Evolutionary conservation across 2,113 vertebrate genomes (phyloP).

Genomic region (Corythaeola cristata): DNA sequence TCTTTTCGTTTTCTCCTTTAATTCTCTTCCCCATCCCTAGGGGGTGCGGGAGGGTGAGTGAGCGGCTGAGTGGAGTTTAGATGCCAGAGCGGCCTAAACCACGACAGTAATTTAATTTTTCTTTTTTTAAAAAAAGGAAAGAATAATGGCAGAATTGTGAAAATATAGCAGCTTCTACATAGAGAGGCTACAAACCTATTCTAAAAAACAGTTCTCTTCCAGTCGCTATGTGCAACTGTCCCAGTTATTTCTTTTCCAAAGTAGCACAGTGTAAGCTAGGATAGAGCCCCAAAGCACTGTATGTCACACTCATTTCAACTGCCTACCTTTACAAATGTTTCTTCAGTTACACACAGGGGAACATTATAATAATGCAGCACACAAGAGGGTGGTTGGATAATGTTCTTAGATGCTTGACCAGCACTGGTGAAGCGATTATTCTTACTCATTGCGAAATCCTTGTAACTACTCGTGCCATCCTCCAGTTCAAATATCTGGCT

Average conservation of each 20-base stretch:
- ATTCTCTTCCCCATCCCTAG: too few relatives aligned
- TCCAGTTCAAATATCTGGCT: conserved; percentile 96
- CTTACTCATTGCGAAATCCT: conserved; percentile 96
- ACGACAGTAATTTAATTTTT: too few relatives aligned
- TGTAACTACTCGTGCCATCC: conserved; percentile 94
- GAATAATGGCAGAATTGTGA: not conserved
- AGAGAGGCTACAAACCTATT: not conserved
- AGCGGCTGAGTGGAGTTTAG: too few relatives aligned
- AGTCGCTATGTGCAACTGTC: not conserved
- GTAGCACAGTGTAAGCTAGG: not conserved
- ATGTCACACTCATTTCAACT: not conserved
- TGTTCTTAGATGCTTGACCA: conserved; percentile 96
- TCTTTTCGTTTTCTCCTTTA: too few relatives aligned
- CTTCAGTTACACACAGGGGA: conserved; percentile 89
- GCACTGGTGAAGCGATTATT: conserved; percentile 97
- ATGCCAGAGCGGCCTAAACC: too few relatives aligned
- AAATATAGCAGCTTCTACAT: not conserved
- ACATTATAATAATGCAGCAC: conserved; percentile 97
- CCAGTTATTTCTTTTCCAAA: not conserved
- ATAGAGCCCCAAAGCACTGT: not conserved
- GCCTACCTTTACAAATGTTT: conserved; percentile 88
- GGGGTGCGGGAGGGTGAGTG: too few relatives aligned
- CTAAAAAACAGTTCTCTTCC: not conserved
- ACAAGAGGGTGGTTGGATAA: conserved; percentile 95
- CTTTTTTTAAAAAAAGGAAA: not conserved